phyloP scores from a whole-genome alignment of 1,140 invertebrate genomes.

The Diuraphis noxia region DNA sequence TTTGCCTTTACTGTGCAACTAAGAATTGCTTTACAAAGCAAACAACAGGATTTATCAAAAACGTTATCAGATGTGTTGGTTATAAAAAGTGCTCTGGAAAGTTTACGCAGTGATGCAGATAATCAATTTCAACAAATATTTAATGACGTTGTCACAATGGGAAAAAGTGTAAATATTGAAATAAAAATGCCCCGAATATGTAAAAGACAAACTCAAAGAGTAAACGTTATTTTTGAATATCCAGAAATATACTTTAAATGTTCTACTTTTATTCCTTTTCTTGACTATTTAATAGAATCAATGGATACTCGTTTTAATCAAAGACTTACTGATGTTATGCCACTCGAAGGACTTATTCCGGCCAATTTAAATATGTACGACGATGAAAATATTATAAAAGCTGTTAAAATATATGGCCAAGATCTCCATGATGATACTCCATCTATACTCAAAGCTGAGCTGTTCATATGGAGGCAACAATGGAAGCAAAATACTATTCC shows the following conservation, averaged over 20 bases:
- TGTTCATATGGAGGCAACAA: neutral
- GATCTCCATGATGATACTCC: neutral
- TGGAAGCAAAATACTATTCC: neutral
- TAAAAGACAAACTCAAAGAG: too few relatives aligned
- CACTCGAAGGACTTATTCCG: neutral
- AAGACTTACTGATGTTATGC: neutral
- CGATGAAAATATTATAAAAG: neutral
- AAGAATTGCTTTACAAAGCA: too few relatives aligned
- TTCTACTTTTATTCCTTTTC: slow-evolving; percentile 53
- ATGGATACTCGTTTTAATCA: neutral
- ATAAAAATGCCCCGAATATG: too few relatives aligned
- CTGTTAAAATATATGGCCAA: neutral
- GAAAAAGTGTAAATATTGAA: too few relatives aligned
- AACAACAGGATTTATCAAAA: too few relatives aligned
- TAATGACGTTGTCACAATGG: too few relatives aligned
- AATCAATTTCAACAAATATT: too few relatives aligned
- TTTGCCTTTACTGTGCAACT: too few relatives aligned
- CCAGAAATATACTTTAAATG: slow-evolving; percentile 23
- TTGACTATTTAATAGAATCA: neutral
- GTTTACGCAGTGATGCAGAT: too few relatives aligned
- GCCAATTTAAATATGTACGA: neutral
- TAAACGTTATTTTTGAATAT: too few relatives aligned
- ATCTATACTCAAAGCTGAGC: neutral
- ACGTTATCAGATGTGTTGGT: too few relatives aligned
- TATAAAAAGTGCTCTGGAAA: too few relatives aligned